A percentile compares a stretch with the other conserved stretches of the same genome.
These are phyloP conservation scores for Acleris holmiana DNA, from an alignment of 2,888 invertebrate species.

Conservation along the genomic window DNA sequence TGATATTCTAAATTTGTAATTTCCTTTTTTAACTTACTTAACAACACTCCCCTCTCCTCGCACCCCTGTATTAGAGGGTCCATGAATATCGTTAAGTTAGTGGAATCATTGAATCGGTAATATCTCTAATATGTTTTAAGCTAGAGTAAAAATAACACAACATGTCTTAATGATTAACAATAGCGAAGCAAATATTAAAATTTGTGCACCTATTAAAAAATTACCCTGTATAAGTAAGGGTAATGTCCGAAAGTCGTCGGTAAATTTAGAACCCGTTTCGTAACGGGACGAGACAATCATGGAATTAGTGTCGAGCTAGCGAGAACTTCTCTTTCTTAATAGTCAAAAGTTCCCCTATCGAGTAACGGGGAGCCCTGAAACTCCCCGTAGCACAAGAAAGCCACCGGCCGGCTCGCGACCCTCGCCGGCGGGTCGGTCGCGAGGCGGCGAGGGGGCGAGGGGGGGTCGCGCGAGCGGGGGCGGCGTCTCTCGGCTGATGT, in stretches of 20 bases:
- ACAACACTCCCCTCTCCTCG: no score
- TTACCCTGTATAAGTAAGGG: no score
- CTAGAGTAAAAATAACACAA: no score
- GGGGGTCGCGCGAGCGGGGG: constrained; percentile 46
- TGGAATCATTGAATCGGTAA: no score
- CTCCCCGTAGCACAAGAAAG: constrained; percentile 60
- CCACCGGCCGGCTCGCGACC: constrained; percentile 39
- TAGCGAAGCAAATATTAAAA: no score
- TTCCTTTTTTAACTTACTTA: no score
- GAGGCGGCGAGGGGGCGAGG: constrained; percentile 35
- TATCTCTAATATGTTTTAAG: no score
- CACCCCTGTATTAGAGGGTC: no score
- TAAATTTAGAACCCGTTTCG: not conserved
- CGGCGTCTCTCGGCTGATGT: constrained; percentile 44
- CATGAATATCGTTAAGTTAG: no score
- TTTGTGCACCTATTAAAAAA: no score
- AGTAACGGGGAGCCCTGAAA: constrained; percentile 66
- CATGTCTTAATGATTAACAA: no score
- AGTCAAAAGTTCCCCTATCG: constrained; percentile 57
- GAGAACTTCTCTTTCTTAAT: constrained; percentile 8
- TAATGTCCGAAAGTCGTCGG: not conserved
- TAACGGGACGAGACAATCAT: not conserved
- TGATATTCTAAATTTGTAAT: no score
- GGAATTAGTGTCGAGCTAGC: not conserved
- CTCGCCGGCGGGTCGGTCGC: constrained; percentile 15